phyloP scores from a whole-genome alignment of 2,797 vertebrate genomes.

The Cuculus canorus region DNA sequence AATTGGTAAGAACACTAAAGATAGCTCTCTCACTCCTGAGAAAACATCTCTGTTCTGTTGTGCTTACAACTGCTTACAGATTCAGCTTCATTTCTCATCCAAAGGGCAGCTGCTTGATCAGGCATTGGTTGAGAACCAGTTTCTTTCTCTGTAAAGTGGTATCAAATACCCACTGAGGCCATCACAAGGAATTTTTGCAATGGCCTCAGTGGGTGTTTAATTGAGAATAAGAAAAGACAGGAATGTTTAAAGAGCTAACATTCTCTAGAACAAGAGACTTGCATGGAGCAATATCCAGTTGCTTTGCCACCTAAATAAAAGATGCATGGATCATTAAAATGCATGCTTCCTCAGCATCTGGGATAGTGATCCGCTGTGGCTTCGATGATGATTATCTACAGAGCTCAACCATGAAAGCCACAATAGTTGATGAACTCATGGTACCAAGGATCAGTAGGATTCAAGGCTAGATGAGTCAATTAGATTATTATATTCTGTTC shows the following conservation, averaged over 20 bases:
- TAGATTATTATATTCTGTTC: not conserved
- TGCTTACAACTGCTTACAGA: not conserved
- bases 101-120: not conserved
- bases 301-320: not conserved
- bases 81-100: not conserved
- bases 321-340: not conserved
- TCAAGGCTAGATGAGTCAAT: not conserved
- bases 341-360: not conserved
- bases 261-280: not conserved
- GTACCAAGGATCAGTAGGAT: not conserved
- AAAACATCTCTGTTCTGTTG: not conserved
- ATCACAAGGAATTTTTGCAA: not conserved
- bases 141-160: not conserved
- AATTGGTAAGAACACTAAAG: not conserved
- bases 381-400: not conserved
- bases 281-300: not conserved
- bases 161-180: not conserved
- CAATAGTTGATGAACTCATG: not conserved
- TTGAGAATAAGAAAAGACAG: not conserved
- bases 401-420: not conserved
- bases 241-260: not conserved
- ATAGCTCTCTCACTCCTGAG: not conserved
- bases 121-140: not conserved
- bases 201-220: not conserved
- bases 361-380: not conserved